Conservation (phyloP, 1,140 invertebrate genomes). For the Caenorhabditis brenneri region DNA sequence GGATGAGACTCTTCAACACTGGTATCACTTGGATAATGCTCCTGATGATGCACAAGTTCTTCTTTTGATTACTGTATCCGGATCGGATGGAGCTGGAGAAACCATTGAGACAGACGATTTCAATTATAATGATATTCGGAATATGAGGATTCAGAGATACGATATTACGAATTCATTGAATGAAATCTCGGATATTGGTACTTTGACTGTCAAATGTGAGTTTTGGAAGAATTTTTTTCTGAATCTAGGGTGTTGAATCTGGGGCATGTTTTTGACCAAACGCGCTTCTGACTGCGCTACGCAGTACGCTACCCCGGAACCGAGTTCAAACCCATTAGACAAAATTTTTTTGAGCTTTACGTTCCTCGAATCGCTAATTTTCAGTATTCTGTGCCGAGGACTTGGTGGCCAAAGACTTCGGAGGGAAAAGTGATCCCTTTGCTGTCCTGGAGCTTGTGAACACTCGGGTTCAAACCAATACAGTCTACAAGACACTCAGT, state of each 20-base stretch:
- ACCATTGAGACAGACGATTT: slow-evolving; percentile 62
- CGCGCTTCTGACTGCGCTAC: too few species aligned
- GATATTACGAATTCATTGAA: slow-evolving; percentile 75
- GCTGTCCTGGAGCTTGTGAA: slow-evolving; percentile 95
- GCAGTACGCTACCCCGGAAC: too few species aligned
- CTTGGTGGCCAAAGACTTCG: slow-evolving; percentile 85
- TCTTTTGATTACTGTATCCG: slow-evolving; percentile 89
- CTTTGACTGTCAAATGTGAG: slow-evolving; percentile 81
- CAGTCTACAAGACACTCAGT: slow-evolving; percentile 93
- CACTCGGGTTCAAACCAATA: slow-evolving; percentile 91
- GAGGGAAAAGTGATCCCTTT: slow-evolving; percentile 89
- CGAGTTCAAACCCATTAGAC: too few species aligned
- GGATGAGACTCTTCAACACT: slow-evolving; percentile 88
- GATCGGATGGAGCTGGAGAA: slow-evolving; percentile 77
- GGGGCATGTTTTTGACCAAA: too few species aligned
- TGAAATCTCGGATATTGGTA: slow-evolving; percentile 83
- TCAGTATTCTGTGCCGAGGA: slow-evolving; percentile 84
- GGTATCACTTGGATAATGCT: slow-evolving; percentile 80
- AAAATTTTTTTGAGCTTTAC: too few species aligned
- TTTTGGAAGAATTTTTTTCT: too few species aligned
- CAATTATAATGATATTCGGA: slow-evolving; percentile 74
- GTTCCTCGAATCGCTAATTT: too few species aligned
- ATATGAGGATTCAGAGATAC: slow-evolving; percentile 76
- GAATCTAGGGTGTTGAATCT: too few species aligned
- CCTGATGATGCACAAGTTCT: slow-evolving; percentile 80